Evolutionary conservation across 2,113 vertebrate genomes (phyloP).

Genomic region (Psittacus erithacus): DNA sequence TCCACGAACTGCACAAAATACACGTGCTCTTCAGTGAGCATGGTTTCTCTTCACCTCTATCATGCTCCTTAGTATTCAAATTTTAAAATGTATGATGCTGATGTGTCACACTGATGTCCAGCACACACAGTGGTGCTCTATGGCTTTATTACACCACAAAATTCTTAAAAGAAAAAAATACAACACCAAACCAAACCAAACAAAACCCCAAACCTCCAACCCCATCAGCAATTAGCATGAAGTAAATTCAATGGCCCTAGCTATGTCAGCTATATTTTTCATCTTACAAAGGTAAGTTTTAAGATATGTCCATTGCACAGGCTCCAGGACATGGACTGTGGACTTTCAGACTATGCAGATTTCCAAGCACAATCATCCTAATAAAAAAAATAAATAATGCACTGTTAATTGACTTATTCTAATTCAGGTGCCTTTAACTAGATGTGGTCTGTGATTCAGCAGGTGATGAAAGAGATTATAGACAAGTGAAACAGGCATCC

Average conservation of each 20-base stretch:
- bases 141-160: background rate
- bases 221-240: background rate
- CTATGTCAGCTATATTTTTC: background rate
- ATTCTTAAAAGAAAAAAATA: background rate
- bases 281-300: background rate
- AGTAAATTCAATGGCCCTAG: background rate
- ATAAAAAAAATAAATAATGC: background rate
- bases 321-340: background rate
- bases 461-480: background rate
- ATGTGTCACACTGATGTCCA: background rate
- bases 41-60: background rate
- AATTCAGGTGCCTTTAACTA: background rate
- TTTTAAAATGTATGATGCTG: background rate
- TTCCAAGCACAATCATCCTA: background rate
- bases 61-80: background rate
- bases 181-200: background rate
- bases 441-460: background rate
- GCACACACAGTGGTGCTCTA: background rate
- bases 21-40: fast-evolving
- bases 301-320: background rate
- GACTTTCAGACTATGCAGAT: background rate
- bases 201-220: background rate
- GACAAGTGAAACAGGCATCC: background rate
- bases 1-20: background rate
- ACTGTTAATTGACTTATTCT: background rate